phyloP scores from a whole-genome alignment of 2,113 vertebrate genomes.

The Alosa alosa region DNA sequence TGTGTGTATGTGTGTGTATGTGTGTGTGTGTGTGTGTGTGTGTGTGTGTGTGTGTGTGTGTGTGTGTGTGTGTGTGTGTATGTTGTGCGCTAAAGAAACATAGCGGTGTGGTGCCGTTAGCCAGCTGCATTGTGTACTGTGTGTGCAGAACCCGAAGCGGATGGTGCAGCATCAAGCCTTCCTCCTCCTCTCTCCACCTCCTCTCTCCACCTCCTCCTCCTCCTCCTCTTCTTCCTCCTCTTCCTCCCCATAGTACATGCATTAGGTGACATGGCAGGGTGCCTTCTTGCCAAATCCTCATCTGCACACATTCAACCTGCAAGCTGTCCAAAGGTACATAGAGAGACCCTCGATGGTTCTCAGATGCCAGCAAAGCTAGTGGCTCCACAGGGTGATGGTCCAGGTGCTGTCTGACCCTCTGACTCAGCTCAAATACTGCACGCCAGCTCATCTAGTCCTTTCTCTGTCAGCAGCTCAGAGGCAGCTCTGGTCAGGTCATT shows the following conservation, averaged over 20 bases:
- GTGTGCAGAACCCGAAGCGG: conserved; percentile 22
- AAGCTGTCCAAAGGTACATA: conserved; percentile 78
- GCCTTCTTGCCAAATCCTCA: conserved; percentile 28
- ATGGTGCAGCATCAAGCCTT: conserved; percentile 5
- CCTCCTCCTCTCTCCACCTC: too few relatives aligned
- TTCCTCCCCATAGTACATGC: background rate
- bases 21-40: too few relatives aligned
- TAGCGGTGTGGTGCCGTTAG: conserved; percentile 47
- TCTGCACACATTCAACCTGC: conserved; percentile 73
- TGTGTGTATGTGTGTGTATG: too few relatives aligned
- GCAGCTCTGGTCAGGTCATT: conserved; percentile 57
- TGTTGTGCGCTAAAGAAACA: conserved; percentile 61
- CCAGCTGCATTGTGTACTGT: conserved; percentile 31
- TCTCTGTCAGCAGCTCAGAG: conserved; percentile 36
- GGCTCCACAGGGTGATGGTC: conserved; percentile 82
- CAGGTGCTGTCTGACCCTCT: conserved; percentile 77
- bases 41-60: too few relatives aligned
- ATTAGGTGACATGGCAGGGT: background rate
- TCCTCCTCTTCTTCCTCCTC: background rate
- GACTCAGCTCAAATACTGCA: conserved; percentile 57
- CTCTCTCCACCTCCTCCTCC: background rate
- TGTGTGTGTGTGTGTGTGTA: too few relatives aligned
- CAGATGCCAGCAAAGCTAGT: conserved; percentile 72
- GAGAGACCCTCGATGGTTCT: conserved; percentile 59
- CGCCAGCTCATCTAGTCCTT: conserved; percentile 68